These are phyloP conservation scores for Chouioia cunea DNA, from an alignment of 2,888 invertebrate genomes.

Conservation along the genomic window DNA sequence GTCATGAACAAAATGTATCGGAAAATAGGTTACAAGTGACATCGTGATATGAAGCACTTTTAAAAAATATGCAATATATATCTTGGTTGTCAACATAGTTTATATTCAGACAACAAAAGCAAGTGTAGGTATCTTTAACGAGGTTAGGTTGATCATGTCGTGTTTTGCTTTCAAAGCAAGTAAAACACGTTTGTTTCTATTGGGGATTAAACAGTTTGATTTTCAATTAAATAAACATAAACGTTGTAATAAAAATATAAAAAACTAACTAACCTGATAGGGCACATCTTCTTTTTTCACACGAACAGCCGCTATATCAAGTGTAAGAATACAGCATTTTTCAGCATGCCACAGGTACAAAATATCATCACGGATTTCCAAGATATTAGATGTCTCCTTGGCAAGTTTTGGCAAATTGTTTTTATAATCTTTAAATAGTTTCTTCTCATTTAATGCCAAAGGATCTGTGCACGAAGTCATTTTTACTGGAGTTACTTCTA, in stretches of 20 bases:
- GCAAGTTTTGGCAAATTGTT: slow-evolving; percentile 71
- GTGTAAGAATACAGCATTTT: slow-evolving; percentile 75
- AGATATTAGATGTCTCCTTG: slow-evolving; percentile 74
- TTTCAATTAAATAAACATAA: no score
- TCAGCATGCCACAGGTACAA: slow-evolving; percentile 77
- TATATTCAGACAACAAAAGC: no score
- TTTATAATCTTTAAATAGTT: slow-evolving; percentile 74
- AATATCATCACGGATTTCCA: slow-evolving; percentile 77
- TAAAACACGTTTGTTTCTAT: no score
- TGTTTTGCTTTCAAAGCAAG: no score
- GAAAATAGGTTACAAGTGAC: no score
- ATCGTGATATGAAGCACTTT: no score
- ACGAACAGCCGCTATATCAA: slow-evolving; percentile 73
- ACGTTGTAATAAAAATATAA: background rate
- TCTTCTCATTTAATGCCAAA: slow-evolving; percentile 73
- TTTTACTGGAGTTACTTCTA: slow-evolving; percentile 53
- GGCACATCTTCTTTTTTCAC: slow-evolving; percentile 71
- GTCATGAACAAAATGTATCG: no score
- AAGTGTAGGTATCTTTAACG: no score
- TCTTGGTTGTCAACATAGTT: no score
- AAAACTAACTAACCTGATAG: slow-evolving; percentile 71
- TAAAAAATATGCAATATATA: no score
- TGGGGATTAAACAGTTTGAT: no score
- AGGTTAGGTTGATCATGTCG: no score
- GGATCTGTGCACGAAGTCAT: slow-evolving; percentile 75